Evolutionary conservation across 2,888 invertebrate species (phyloP).

Genomic region (Mimumesa dahlbomi): DNA sequence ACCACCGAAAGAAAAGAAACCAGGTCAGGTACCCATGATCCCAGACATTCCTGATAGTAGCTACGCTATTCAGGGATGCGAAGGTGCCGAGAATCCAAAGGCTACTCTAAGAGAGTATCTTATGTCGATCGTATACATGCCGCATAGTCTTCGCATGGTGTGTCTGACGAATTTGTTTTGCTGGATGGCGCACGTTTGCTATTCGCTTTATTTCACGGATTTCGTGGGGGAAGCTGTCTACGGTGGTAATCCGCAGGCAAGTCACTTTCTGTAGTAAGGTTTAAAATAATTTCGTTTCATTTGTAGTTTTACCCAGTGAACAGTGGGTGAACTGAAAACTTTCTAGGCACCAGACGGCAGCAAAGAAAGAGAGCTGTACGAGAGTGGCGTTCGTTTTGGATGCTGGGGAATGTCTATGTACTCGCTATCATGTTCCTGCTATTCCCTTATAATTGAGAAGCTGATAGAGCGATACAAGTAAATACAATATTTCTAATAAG

Average conservation of each 20-base stretch:
- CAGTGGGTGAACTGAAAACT: too few species aligned
- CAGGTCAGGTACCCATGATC: constrained; percentile 70
- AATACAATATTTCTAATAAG: background rate
- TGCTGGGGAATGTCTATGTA: constrained; percentile 99
- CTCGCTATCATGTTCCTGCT: constrained; percentile 96
- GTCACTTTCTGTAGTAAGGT: constrained; percentile 39
- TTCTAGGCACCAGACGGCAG: constrained; percentile 86
- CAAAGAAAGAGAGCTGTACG: constrained; percentile 86
- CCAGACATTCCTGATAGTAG: constrained; percentile 59
- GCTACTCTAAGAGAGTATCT: constrained; percentile 85
- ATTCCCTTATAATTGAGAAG: constrained; percentile 93
- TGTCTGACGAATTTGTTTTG: constrained; percentile 97
- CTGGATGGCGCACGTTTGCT: constrained; percentile 99
- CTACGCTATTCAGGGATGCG: constrained; percentile 26
- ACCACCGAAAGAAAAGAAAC: constrained; percentile 58
- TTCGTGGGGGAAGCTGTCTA: constrained; percentile 96
- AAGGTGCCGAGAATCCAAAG: constrained; percentile 64
- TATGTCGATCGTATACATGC: constrained; percentile 95
- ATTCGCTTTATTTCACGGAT: constrained; percentile 97
- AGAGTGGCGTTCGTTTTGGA: constrained; percentile 95
- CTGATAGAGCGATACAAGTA: constrained; percentile 86
- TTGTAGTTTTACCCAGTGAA: too few species aligned
- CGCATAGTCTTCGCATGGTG: constrained; percentile 88
- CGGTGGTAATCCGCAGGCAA: constrained; percentile 91
- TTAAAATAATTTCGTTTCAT: background rate